These are phyloP conservation scores for Benitochromis conjunctus DNA, from an alignment of 2,113 vertebrate species.

Conservation along the genomic window DNA sequence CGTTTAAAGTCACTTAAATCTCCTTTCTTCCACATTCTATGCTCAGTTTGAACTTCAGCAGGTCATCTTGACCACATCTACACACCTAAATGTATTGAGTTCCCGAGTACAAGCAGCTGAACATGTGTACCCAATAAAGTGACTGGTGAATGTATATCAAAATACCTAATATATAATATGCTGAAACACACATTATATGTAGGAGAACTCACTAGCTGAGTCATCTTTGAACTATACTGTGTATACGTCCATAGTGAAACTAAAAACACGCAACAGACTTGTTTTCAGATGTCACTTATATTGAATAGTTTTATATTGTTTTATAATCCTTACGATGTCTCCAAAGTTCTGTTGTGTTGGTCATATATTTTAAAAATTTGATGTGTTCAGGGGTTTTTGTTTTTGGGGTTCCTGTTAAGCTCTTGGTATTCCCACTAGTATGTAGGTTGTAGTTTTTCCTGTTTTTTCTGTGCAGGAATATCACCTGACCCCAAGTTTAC, in stretches of 20 bases:
- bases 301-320: neutral
- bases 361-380: neutral
- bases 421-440: neutral
- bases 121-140: neutral
- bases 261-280: neutral
- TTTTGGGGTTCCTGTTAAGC: neutral
- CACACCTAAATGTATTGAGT: neutral
- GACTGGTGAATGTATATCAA: neutral
- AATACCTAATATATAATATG: neutral
- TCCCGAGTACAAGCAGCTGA: neutral
- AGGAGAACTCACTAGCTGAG: neutral
- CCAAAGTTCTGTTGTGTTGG: neutral
- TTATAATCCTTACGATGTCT: neutral
- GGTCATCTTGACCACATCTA: neutral
- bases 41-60: neutral
- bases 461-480: neutral
- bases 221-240: neutral
- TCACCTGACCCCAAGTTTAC: neutral
- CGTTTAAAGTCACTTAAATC: neutral
- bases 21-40: neutral
- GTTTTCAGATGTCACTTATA: neutral
- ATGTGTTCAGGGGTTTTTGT: neutral
- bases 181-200: neutral
- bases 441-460: neutral
- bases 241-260: neutral